Evolutionary conservation across 1,140 invertebrate species (phyloP).

Genomic region (Chironomus tepperi): DNA sequence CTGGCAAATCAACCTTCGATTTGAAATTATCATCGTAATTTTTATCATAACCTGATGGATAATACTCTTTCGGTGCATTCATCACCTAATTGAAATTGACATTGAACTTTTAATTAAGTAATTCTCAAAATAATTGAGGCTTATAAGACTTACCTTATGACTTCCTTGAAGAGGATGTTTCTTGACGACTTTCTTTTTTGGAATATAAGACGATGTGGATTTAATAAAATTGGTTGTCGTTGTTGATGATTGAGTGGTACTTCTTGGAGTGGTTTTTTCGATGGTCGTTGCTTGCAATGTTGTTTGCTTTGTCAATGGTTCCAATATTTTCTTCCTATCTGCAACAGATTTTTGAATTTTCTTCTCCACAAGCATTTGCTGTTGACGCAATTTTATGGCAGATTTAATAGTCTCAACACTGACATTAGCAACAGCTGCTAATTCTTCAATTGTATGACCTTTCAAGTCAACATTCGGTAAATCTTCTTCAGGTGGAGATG

Average conservation of each 20-base stretch:
- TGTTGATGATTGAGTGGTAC: slow-evolving; percentile 37
- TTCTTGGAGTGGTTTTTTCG: slow-evolving; percentile 29
- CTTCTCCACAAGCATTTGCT: slow-evolving; percentile 42
- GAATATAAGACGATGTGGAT: too few species aligned
- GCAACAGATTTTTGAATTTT: slow-evolving; percentile 25
- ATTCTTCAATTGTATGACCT: neutral
- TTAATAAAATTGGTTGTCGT: slow-evolving; percentile 41
- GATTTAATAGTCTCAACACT: slow-evolving; percentile 56
- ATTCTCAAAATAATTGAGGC: too few species aligned
- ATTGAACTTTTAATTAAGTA: too few species aligned
- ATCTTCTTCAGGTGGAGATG: neutral
- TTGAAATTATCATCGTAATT: slow-evolving; percentile 81
- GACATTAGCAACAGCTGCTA: slow-evolving; percentile 49
- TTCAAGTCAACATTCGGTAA: neutral
- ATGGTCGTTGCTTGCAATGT: slow-evolving; percentile 5
- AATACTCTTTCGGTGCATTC: slow-evolving; percentile 82
- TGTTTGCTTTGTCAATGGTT: neutral
- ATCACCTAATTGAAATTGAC: slow-evolving; percentile 50
- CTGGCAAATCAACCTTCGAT: slow-evolving; percentile 70
- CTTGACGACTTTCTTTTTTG: too few species aligned
- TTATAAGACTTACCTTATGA: too few species aligned
- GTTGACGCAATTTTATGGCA: slow-evolving; percentile 52
- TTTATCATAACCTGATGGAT: slow-evolving; percentile 75
- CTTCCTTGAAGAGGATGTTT: too few species aligned
- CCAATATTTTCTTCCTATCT: too few species aligned